phyloP scores from a whole-genome alignment of 2,888 invertebrate species.

The Acanthosepion pharaonis region DNA sequence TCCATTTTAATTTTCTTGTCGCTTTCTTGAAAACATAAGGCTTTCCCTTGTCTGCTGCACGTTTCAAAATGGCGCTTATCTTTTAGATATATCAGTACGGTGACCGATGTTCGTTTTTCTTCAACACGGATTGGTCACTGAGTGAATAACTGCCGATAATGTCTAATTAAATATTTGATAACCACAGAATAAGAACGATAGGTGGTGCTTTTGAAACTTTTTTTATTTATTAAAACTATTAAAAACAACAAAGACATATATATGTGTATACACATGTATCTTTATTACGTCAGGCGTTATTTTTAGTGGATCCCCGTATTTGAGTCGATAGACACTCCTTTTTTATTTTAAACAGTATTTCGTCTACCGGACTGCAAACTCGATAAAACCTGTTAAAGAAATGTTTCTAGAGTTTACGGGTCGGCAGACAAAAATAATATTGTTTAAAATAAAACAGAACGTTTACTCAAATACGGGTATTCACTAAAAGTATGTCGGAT shows the following conservation, averaged over 20 bases:
- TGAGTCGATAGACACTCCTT: too few species aligned
- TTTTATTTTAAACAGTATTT: too few species aligned
- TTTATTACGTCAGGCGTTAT: too few species aligned
- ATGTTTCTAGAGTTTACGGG: too few species aligned
- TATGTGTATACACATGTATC: background rate
- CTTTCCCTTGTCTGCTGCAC: background rate
- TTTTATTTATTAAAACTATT: background rate
- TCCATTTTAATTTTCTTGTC: background rate
- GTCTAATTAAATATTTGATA: background rate
- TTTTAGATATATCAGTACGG: background rate
- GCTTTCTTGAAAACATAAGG: background rate
- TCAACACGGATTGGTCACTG: background rate
- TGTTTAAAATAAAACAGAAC: too few species aligned
- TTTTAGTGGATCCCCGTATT: too few species aligned
- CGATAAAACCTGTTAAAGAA: too few species aligned
- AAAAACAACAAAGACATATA: background rate
- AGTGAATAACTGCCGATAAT: background rate
- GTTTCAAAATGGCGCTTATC: background rate
- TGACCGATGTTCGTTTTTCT: background rate
- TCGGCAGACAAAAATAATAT: too few species aligned
- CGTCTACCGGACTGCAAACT: too few species aligned
- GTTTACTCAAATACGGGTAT: too few species aligned
- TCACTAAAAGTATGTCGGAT: too few species aligned
- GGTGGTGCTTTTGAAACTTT: background rate
- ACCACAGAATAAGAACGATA: background rate